These are phyloP conservation scores for Julus scanicus DNA, from an alignment of 2,888 invertebrate species.

Conservation along the genomic window DNA sequence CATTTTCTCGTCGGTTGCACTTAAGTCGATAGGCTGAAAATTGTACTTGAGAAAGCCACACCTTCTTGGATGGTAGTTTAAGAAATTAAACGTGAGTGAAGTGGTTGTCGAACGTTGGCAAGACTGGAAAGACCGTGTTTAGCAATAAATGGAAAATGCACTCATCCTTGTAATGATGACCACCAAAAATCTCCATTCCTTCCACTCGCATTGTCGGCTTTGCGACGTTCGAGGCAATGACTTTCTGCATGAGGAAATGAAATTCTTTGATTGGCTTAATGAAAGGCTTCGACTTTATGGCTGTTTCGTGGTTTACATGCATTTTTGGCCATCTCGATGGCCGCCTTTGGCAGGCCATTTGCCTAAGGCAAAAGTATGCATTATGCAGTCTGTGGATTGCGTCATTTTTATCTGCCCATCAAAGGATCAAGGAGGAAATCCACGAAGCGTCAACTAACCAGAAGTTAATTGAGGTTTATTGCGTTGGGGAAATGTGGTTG, in stretches of 20 bases:
- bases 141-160: slow-evolving; percentile 32
- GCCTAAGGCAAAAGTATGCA: background rate
- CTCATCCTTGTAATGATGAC: slow-evolving; percentile 28
- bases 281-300: slow-evolving; percentile 20
- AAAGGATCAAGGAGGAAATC: slow-evolving; percentile 25
- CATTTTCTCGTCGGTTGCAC: slow-evolving; percentile 39
- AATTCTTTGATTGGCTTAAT: slow-evolving; percentile 38
- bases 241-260: slow-evolving; percentile 35
- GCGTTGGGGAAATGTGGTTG: slow-evolving; percentile 14
- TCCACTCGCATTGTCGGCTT: background rate
- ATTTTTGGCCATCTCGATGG: background rate
- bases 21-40: slow-evolving; percentile 39
- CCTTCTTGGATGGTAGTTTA: slow-evolving; percentile 2
- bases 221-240: background rate
- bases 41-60: background rate
- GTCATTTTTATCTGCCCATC: background rate
- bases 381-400: background rate
- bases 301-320: background rate
- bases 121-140: slow-evolving; percentile 18
- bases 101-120: slow-evolving; percentile 28
- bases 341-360: background rate
- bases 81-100: background rate
- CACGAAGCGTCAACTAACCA: slow-evolving; percentile 23
- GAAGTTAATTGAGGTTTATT: slow-evolving; percentile 29
- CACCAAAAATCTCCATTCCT: slow-evolving; percentile 30